Evolutionary conservation across 2,113 vertebrate species (phyloP).

Genomic region (Campylomormyrus tamandua): DNA sequence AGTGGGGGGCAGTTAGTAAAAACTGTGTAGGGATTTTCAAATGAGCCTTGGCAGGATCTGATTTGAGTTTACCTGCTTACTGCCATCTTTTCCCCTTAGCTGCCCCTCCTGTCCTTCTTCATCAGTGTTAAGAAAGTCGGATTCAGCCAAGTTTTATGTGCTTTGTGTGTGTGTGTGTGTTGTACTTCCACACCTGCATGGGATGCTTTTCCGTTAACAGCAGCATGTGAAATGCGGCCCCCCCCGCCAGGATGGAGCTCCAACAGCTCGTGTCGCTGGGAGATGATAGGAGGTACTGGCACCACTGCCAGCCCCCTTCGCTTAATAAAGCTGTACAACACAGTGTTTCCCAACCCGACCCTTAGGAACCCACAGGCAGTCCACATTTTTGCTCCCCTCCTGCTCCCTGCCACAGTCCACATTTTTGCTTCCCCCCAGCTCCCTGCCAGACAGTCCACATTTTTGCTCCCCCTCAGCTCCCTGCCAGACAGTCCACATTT

Average conservation of each 20-base stretch:
- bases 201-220: not conserved
- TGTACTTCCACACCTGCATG: not conserved
- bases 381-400: no score
- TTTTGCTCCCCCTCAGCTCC: no score
- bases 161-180: not conserved
- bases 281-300: not conserved
- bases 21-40: not conserved
- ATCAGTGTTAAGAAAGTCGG: not conserved
- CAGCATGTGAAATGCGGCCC: not conserved
- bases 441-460: not conserved
- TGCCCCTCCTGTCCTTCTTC: not conserved
- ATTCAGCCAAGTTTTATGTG: not conserved
- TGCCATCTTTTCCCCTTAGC: not conserved
- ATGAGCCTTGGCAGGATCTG: not conserved
- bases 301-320: not conserved
- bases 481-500: no score
- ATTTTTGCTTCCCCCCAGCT: no score
- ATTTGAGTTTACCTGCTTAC: not conserved
- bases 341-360: not conserved
- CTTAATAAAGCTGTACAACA: not conserved
- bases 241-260: not conserved
- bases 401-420: no score
- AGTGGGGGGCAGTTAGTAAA: not conserved
- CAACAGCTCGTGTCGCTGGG: constrained; percentile 12
- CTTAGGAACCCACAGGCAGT: not conserved